Evolutionary conservation across 2,113 vertebrate species (phyloP).

Genomic region (Elephantulus edwardii): DNA sequence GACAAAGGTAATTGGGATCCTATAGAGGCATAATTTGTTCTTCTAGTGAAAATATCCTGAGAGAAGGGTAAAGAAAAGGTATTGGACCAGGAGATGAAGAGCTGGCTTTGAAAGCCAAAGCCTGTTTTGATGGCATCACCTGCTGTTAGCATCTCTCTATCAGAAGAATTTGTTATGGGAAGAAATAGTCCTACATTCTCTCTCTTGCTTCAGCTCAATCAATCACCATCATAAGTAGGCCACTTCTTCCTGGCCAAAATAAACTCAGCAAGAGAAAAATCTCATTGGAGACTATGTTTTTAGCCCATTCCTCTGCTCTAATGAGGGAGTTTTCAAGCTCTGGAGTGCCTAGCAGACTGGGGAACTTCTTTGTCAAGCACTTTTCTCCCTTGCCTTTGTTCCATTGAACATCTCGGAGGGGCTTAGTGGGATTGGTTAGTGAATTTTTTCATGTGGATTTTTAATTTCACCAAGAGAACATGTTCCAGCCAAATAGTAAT

Average conservation of each 20-base stretch:
- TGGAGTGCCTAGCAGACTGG: neutral
- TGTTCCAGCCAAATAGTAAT: conserved; percentile 51
- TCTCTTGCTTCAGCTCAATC: conserved; percentile 45
- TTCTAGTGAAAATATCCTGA: conserved; percentile 58
- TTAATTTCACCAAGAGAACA: conserved; percentile 53
- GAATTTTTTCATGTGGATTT: conserved; percentile 18
- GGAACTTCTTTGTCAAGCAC: conserved; percentile 32
- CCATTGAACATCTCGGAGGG: conserved; percentile 39
- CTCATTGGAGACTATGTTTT: conserved; percentile 2
- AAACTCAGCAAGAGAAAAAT: conserved; percentile 53
- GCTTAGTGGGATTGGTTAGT: neutral
- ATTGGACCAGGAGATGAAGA: conserved; percentile 34
- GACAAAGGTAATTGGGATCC: conserved; percentile 59
- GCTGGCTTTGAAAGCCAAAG: conserved; percentile 57
- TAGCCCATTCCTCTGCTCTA: conserved; percentile 10
- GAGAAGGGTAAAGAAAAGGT: conserved; percentile 39
- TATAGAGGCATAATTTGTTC: conserved; percentile 38
- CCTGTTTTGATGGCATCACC: conserved; percentile 62
- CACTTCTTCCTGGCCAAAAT: conserved; percentile 52
- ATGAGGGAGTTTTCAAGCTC: conserved; percentile 30
- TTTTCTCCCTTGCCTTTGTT: conserved; percentile 50
- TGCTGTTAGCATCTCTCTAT: conserved; percentile 59
- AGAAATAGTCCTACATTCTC: conserved; percentile 60
- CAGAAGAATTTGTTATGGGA: conserved; percentile 24
- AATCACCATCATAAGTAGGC: conserved; percentile 51